phyloP scores from a whole-genome alignment of 2,113 vertebrate species.

The Lophochroa leadbeateri region DNA sequence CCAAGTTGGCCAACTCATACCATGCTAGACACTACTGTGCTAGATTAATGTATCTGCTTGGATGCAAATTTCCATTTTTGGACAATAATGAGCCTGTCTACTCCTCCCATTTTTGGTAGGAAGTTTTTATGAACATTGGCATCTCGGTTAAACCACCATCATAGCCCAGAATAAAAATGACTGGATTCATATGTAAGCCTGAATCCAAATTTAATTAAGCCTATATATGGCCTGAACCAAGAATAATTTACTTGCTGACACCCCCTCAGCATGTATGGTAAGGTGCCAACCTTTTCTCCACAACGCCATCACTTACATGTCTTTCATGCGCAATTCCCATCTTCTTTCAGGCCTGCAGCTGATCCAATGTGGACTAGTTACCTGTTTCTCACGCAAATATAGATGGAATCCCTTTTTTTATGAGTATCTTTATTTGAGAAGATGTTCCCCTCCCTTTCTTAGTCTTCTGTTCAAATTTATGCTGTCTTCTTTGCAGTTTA shows the following conservation, averaged over 20 bases:
- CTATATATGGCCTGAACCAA: constrained; percentile 47
- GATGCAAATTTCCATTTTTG: constrained; percentile 23
- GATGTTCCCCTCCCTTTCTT: neutral
- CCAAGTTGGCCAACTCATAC: constrained; percentile 4
- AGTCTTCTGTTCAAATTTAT: neutral
- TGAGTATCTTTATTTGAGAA: neutral
- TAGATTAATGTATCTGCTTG: neutral
- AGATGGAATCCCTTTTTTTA: neutral
- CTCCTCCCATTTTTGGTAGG: constrained; percentile 55
- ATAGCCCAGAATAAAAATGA: constrained; percentile 37
- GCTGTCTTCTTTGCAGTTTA: neutral
- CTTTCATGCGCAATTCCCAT: neutral
- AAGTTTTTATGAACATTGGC: constrained; percentile 36
- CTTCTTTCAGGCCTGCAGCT: neutral
- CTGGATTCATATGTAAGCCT: constrained; percentile 25
- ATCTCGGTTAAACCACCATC: constrained; percentile 23
- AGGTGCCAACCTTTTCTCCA: neutral
- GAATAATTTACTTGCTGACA: constrained; percentile 32
- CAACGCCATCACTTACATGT: neutral
- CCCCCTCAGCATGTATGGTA: neutral
- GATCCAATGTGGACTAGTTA: neutral
- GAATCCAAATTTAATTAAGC: constrained; percentile 31
- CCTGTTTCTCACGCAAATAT: neutral
- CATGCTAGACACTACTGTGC: constrained; percentile 3
- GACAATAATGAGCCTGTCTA: constrained; percentile 22